Base-by-base conservation (phyloP, 64 coral and sea anemone species). In the Exaiptasia diaphana region DNA sequence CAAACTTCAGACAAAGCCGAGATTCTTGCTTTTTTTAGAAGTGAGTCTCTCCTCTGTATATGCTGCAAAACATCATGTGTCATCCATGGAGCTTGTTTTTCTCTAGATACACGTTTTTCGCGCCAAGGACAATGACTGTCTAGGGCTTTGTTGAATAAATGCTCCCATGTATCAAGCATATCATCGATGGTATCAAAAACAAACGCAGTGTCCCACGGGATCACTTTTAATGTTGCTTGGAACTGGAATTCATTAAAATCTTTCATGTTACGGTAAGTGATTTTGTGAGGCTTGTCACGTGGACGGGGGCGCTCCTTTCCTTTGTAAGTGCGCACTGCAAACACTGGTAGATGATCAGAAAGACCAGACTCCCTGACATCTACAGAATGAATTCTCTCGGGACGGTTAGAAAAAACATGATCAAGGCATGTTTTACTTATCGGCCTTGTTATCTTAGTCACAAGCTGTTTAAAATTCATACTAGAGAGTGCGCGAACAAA, bases 381-480 rank as follows among this genome's bases (percentile, higher is more conserved):
- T 56, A 40, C 72, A 28, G 34, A 26, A 42, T 46, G 4, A 15
- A 93, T 77, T 77, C 79, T 44, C 59, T 88, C 64, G 35, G 91
- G 91, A 85, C 60, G 31, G 53, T 83, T 93, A 30, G 44, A 55
- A 71, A 29, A 83, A 71, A 93, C 52, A 62, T 93, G 91, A 37
- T 88, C 91, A 20, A 89, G 13, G 74, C 91, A 89, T 24, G 85
- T 79, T 46, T 72, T 69, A 32, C 91, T 89, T 1, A 57, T 52
- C 0, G 72, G 84, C 61, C 85, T 71, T 68, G 85, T 89, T 59
- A 74, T 37, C 72, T 50, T 26, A 69, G 75, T 46, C 1, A 88
- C 59, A 8, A 87, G 82, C 41, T 93, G 90, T 35, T 76, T 83
- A 87, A 88, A 77, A 63, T 63, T 71, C 68, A 71, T 71, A 28